These are phyloP conservation scores for Volucella inanis DNA, from an alignment of 2,888 invertebrate genomes.

Conservation along the genomic window DNA sequence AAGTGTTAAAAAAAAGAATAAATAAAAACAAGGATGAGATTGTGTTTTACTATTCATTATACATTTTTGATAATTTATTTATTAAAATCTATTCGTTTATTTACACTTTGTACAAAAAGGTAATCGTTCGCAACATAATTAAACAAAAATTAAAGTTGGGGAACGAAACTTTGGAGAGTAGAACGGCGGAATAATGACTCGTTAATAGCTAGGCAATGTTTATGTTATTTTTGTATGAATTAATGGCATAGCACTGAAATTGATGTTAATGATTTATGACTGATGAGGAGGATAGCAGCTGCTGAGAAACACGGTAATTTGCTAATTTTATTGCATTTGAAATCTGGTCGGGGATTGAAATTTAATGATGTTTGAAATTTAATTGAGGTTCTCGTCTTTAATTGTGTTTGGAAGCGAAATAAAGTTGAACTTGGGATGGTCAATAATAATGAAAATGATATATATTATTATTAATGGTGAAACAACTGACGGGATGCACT, in stretches of 20 bases:
- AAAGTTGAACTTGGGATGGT: too few species aligned
- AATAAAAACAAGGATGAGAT: neutral
- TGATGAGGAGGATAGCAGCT: neutral
- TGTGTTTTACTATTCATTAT: constrained; percentile 42
- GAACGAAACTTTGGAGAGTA: neutral
- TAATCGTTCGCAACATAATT: constrained; percentile 31
- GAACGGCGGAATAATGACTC: constrained; percentile 37
- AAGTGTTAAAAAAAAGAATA: neutral
- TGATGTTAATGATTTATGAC: constrained; percentile 62
- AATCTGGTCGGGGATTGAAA: constrained; percentile 15
- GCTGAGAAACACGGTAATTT: constrained; percentile 45
- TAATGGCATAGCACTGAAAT: constrained; percentile 56
- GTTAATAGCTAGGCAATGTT: constrained; percentile 58
- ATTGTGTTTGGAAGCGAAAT: neutral
- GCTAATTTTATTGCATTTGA: constrained; percentile 42
- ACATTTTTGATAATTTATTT: constrained; percentile 33
- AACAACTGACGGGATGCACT: too few species aligned
- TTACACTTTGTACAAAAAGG: constrained; percentile 56
- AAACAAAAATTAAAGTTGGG: neutral
- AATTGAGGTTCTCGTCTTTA: constrained; percentile 24
- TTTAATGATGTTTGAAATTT: constrained; percentile 41
- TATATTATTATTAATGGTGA: too few species aligned
- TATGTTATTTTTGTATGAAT: constrained; percentile 52
- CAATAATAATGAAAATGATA: too few species aligned
- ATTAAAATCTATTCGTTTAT: constrained; percentile 42